Conservation (phyloP, 2,797 vertebrate species). For the Diceros bicornis region DNA sequence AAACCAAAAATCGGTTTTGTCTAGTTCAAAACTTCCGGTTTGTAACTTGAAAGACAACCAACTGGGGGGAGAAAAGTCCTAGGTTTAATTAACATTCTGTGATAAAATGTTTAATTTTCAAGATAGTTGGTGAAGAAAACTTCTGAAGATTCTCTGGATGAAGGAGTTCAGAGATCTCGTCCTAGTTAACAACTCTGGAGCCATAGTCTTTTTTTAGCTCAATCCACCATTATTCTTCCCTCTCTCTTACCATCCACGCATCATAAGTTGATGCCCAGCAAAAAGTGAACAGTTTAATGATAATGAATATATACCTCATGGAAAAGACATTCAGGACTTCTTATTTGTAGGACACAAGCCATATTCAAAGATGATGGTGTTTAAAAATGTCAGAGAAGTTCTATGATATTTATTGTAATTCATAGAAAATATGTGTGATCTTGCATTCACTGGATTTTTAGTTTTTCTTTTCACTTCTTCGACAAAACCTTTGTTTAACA, state of each 20-base stretch:
- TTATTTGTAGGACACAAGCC: not conserved
- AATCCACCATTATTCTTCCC: not conserved
- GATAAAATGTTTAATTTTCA: not conserved
- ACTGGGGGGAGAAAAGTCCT: not conserved
- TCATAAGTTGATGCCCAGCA: not conserved
- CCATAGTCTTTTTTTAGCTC: not conserved
- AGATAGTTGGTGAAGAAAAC: not conserved
- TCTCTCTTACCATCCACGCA: not conserved
- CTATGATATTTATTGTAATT: not conserved
- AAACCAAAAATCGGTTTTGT: not conserved
- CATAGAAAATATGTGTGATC: not conserved
- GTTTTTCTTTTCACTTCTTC: not conserved
- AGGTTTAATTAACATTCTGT: not conserved
- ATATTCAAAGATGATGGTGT: not conserved
- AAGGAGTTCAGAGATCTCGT: not conserved
- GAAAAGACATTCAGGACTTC: not conserved
- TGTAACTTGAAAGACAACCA: not conserved
- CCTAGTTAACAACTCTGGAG: not conserved
- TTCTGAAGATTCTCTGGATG: not conserved
- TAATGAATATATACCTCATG: not conserved
- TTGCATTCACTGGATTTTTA: not conserved
- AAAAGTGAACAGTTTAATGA: not conserved
- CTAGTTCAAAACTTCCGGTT: not conserved
- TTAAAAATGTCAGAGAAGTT: not conserved
- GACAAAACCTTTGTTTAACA: slow-evolving; percentile 19